A percentile compares a stretch with the other conserved stretches of the same genome.
These are phyloP conservation scores for Amphiprion clarkii DNA, from an alignment of 2,797 vertebrate genomes.

Conservation along the genomic window DNA sequence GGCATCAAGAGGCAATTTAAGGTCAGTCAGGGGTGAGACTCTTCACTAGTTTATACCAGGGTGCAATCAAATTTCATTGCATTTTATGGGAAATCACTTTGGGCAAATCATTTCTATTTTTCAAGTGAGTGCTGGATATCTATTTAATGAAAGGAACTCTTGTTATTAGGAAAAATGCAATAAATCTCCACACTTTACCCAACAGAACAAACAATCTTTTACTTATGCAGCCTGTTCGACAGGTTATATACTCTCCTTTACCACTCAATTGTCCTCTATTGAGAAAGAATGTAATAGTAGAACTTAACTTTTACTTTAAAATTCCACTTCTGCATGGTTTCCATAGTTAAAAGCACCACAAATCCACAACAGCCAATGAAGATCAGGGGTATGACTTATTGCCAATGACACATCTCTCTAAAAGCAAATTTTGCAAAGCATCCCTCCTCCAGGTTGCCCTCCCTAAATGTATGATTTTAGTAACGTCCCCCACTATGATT, in stretches of 20 bases:
- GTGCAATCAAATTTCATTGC: constrained; percentile 60
- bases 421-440: constrained; percentile 39
- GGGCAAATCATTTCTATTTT: constrained; percentile 52
- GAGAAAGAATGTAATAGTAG: background rate
- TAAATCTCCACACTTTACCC: constrained; percentile 30
- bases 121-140: constrained; percentile 32
- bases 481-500: constrained; percentile 61
- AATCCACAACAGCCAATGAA: constrained; percentile 1
- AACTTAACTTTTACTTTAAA: background rate
- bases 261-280: constrained; percentile 1
- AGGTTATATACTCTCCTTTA: background rate
- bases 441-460: constrained; percentile 20
- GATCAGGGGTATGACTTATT: constrained; percentile 11
- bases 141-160: constrained; percentile 34
- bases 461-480: constrained; percentile 71
- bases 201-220: constrained; percentile 21
- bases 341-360: background rate
- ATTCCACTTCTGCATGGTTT: background rate
- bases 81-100: constrained; percentile 63
- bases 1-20: constrained; percentile 70
- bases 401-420: constrained; percentile 1
- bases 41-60: constrained; percentile 59
- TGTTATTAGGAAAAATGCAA: constrained; percentile 34
- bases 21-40: constrained; percentile 73
- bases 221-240: constrained; percentile 1